Percentiles rank a stretch among this genome's conserved stretches.
phyloP scores from a whole-genome alignment of 2,797 vertebrate genomes.

The Catostomus latipinnis region DNA sequence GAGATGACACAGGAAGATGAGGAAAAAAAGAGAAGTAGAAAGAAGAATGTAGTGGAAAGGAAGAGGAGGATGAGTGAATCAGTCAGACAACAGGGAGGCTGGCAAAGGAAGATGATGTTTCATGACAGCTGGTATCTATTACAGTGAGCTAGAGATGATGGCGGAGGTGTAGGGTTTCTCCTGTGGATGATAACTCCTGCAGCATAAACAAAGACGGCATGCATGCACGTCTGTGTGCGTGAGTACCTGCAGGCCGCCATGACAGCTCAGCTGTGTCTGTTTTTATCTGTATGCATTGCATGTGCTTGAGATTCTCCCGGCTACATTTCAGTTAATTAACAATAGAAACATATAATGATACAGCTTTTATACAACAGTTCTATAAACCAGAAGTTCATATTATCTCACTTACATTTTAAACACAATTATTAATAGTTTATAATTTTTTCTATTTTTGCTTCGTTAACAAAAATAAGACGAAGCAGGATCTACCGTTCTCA shows the following conservation, averaged over 20 bases:
- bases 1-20: constrained; percentile 10
- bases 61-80: background rate
- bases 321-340: background rate
- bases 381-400: no score
- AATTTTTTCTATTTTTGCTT: no score
- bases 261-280: background rate
- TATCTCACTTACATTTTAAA: no score
- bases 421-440: no score
- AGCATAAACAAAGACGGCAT: constrained; percentile 8
- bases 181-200: constrained; percentile 9
- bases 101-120: constrained; percentile 10
- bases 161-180: constrained; percentile 29
- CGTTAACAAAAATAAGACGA: no score
- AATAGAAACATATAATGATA: no score
- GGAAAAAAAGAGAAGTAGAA: background rate
- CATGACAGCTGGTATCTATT: constrained; percentile 27
- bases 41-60: background rate
- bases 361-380: no score
- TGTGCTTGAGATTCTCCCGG: background rate
- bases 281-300: background rate
- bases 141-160: constrained; percentile 20
- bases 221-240: background rate
- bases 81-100: constrained; percentile 2
- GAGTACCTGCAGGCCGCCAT: constrained; percentile 4
- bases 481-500: no score